Evolutionary conservation across 2,888 invertebrate genomes (phyloP), one percentile per base, ranked within the genome.

Genomic region (Argynnis bischoffii): DNA sequence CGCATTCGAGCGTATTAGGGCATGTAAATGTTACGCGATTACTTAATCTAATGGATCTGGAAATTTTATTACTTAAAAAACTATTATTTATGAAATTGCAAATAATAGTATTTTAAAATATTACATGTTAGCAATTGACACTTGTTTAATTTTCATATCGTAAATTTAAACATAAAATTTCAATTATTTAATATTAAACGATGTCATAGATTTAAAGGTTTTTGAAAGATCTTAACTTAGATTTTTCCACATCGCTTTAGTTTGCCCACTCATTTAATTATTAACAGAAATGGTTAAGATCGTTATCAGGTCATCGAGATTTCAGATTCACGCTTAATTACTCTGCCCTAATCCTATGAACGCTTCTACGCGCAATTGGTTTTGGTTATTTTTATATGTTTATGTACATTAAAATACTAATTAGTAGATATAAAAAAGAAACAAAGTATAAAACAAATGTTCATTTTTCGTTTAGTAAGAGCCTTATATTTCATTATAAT

Each of bases 1-100:
- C 81, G 83, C 85, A 92, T 91, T 92, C 84, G 84, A 87, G 87
- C 78, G 90, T 90, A 92, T 85, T 85, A 87, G 87, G 86, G 86
- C 92, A 92, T 92, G 88, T 92, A 91, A 92, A 92, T 91, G 89
- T 88, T 89, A 89, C 87, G 86, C 82, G 84, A 88, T 87, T 87
- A 88, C 90, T 90, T 89, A 89, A 85, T 79, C 78, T 86, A 90
- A 90, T 89, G 86, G 85, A 79, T 82, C 81, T 84, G 82, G 72
- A 88, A 87, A 84, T 84, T 82, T 76, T 74, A 77, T 76, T 69
- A 69, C 66, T 48, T 46, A 61, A 67, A 51, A 18, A 18, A 26
- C n/a, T n/a, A n/a, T 26, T 26, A 59, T n/a, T 47, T 21, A 46
- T 46, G 5, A 46, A 47, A 46, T 46, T 21, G 14, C 8, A 16